Percentiles rank a stretch among this genome's conserved stretches.
Conservation (phyloP, 2,888 invertebrate species). For the Chironomus tentans region DNA sequence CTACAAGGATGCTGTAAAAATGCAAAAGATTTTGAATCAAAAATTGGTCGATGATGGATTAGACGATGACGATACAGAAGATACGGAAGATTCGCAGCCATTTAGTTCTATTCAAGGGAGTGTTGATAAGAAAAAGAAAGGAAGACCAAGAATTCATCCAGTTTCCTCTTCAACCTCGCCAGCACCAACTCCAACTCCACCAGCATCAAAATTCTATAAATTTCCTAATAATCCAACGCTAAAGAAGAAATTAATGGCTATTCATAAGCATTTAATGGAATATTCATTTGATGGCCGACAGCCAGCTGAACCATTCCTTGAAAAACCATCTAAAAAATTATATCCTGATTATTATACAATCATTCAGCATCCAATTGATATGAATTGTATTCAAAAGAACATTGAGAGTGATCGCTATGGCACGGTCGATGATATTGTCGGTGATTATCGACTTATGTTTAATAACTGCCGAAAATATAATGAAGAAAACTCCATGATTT, state of each 20-base stretch:
- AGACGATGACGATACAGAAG: conserved; percentile 32
- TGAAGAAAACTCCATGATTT: conserved; percentile 91
- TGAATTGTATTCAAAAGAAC: conserved; percentile 85
- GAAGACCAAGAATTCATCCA: conserved; percentile 36
- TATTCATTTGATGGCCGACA: conserved; percentile 64
- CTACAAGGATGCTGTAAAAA: conserved; percentile 75
- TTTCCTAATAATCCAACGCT: conserved; percentile 41
- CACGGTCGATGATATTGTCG: conserved; percentile 72
- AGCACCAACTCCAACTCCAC: conserved; percentile 29
- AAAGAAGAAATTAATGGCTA: conserved; percentile 67
- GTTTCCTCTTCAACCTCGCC: conserved; percentile 8
- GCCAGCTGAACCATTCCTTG: conserved; percentile 88
- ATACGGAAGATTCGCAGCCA: conserved; percentile 28
- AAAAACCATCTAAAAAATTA: conserved; percentile 87
- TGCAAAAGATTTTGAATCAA: conserved; percentile 75
- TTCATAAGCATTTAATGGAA: conserved; percentile 68
- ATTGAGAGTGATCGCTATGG: conserved; percentile 79
- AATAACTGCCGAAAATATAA: conserved; percentile 95
- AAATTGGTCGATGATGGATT: conserved; percentile 49
- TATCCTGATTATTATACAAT: conserved; percentile 55
- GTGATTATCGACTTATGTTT: conserved; percentile 91
- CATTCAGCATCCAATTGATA: conserved; percentile 88
- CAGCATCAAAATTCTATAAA: conserved; percentile 31
- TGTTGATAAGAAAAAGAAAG: conserved; percentile 35
- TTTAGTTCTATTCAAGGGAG: neutral